Percentiles rank a stretch among this genome's conserved stretches.
These are phyloP conservation scores for Rhopalosiphum nymphaeae DNA, from an alignment of 2,888 invertebrate species.

Conservation along the genomic window DNA sequence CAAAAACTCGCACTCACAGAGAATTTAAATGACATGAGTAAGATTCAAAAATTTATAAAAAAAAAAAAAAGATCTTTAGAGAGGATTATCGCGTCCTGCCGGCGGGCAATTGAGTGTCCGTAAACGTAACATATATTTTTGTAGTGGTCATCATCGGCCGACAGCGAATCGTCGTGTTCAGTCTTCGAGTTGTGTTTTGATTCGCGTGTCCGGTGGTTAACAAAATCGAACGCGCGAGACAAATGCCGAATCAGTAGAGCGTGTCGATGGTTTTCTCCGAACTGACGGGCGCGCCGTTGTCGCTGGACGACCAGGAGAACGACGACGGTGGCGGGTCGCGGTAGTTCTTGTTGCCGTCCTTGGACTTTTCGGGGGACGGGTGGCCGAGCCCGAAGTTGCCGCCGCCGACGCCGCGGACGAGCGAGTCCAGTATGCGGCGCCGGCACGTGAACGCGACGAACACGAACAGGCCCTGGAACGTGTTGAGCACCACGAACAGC, in stretches of 20 bases:
- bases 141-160: neutral
- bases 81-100: neutral
- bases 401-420: slow-evolving; percentile 67
- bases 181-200: slow-evolving; percentile 57
- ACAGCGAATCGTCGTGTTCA: neutral
- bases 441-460: slow-evolving; percentile 72
- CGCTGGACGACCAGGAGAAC: slow-evolving; percentile 53
- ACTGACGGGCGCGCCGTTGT: neutral
- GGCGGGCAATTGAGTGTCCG: neutral
- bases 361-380: slow-evolving; percentile 43
- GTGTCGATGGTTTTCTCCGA: slow-evolving; percentile 64
- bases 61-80: neutral
- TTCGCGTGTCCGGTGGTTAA: neutral
- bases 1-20: neutral
- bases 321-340: neutral
- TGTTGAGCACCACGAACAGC: slow-evolving; percentile 71
- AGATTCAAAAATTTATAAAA: neutral
- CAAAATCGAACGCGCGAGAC: neutral
- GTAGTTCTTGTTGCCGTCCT: neutral
- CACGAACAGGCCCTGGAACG: slow-evolving; percentile 72
- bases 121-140: neutral
- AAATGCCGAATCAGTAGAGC: slow-evolving; percentile 51
- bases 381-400: slow-evolving; percentile 5
- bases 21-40: neutral
- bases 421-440: slow-evolving; percentile 70